A percentile compares a stretch with the other conserved stretches of the same genome.
phyloP scores from a whole-genome alignment of 1,140 invertebrate species.

The Hypothenemus hampei region DNA sequence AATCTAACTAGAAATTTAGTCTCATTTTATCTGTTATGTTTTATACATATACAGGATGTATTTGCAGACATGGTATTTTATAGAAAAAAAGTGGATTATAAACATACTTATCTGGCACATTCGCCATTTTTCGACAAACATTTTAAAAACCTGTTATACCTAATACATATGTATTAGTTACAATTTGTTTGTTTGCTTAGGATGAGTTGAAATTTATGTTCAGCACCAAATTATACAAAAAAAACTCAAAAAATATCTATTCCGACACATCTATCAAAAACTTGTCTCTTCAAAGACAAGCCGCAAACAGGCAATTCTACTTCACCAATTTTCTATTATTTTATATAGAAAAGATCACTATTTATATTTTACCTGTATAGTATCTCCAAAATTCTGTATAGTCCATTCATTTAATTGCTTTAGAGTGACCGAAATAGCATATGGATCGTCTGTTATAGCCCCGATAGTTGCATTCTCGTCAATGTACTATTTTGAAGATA shows the following conservation, averaged over 20 bases:
- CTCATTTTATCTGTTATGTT: not conserved
- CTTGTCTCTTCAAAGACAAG: too few species aligned
- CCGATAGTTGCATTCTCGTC: conserved; percentile 14
- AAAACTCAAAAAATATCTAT: too few species aligned
- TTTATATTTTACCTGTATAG: conserved; percentile 17
- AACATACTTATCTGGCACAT: not conserved
- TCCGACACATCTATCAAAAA: too few species aligned
- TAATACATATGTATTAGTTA: too few species aligned
- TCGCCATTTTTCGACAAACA: not conserved
- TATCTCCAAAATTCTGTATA: conserved; percentile 26
- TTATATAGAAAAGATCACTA: too few species aligned
- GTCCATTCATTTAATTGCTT: conserved; percentile 38
- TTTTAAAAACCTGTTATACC: too few species aligned
- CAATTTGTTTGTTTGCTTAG: too few species aligned
- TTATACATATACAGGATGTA: too few species aligned
- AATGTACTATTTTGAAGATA: conserved; percentile 19
- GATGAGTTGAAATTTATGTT: not conserved
- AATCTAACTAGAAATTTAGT: conserved; percentile 37
- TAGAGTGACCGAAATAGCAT: conserved; percentile 20
- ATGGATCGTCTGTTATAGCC: conserved; percentile 4
- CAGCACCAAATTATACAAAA: too few species aligned
- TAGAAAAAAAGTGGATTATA: not conserved
- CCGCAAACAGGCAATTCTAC: too few species aligned
- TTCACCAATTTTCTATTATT: too few species aligned
- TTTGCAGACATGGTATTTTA: conserved; percentile 1